Evolutionary conservation across 2,113 vertebrate genomes (phyloP).

Genomic region (Indicator maculatus): DNA sequence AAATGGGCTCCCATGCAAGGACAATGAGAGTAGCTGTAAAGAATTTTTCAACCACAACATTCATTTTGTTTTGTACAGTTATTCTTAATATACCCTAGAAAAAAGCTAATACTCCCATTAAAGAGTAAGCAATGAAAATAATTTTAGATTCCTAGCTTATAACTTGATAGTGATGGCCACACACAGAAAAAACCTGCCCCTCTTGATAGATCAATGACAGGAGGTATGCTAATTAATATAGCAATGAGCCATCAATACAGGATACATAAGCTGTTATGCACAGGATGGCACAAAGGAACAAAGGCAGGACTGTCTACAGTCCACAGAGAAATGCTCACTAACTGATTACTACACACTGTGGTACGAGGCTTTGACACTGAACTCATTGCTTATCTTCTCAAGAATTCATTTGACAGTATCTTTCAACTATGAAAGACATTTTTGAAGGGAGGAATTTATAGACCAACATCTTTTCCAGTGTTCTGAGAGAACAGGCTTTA

Average conservation of each 20-base stretch:
- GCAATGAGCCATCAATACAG: neutral
- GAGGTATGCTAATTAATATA: neutral
- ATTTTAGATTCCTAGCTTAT: neutral
- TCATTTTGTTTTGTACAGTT: neutral
- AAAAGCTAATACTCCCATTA: neutral
- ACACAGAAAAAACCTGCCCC: neutral
- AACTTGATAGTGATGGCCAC: neutral
- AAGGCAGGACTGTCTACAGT: constrained; percentile 40
- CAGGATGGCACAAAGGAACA: constrained; percentile 25
- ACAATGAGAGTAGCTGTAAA: neutral
- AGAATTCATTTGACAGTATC: constrained; percentile 45
- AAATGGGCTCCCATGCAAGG: neutral
- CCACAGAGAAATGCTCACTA: constrained; percentile 28
- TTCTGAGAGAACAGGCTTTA: neutral
- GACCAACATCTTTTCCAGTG: neutral
- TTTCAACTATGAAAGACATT: constrained; percentile 38
- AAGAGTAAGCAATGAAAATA: neutral
- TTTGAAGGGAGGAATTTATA: constrained; percentile 37
- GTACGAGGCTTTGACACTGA: constrained; percentile 47
- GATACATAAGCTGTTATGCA: neutral
- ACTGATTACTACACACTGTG: constrained; percentile 32
- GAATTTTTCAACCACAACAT: neutral
- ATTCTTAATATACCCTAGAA: neutral
- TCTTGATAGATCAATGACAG: neutral
- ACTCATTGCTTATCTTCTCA: constrained; percentile 45